Evolutionary conservation across 2,113 vertebrate genomes (phyloP), one percentile per base, ranked within the genome.

Genomic region (Setophaga coronata): DNA sequence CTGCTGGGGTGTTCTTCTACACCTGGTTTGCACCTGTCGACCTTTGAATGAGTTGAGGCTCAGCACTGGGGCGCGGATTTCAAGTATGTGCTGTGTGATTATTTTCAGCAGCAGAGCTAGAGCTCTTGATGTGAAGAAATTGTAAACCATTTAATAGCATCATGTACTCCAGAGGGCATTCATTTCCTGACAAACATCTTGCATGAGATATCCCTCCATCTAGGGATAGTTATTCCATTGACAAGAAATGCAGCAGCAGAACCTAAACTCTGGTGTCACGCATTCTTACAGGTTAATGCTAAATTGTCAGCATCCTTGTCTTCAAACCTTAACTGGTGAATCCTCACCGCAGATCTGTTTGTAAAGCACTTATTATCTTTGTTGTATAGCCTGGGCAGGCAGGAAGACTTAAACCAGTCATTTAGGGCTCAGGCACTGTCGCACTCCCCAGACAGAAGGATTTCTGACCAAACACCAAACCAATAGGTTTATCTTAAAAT

Each of bases 11-110:
- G 28, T 9, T 79, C 33, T 87, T 85, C 89, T 43, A 89, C 72
- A 64, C 38, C 20, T 57, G 2, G 0, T 58, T 90, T 76, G 62
- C 1, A 9, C 45, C 29, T 80, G 50, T 34, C 0, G 0, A 14
- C 8, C 4, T 31, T 28, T 7, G 20, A 78, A 62, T 0, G 8
- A 18, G 12, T 20, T 34, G 70, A 43, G 13, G 6, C 3, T 42
- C 18, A 19, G 42, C 6, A 6, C 57, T 50, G 62, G 69, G 48
- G 36, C 0, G 1, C 43, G 34, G 45, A 26, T 51, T 66, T 73
- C 50, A 89, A 80, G 33, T 1, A 2, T 51, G 36, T 8, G 2
- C 18, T 6, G 3, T 5, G 14, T 48, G 38, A 33, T 56, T 85
- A 36, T 23, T 47, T 78, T 50, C 56, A 80, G 42, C 56, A 76